Conservation (phyloP, 2,113 vertebrate genomes). For the Australoheros scitulus region DNA sequence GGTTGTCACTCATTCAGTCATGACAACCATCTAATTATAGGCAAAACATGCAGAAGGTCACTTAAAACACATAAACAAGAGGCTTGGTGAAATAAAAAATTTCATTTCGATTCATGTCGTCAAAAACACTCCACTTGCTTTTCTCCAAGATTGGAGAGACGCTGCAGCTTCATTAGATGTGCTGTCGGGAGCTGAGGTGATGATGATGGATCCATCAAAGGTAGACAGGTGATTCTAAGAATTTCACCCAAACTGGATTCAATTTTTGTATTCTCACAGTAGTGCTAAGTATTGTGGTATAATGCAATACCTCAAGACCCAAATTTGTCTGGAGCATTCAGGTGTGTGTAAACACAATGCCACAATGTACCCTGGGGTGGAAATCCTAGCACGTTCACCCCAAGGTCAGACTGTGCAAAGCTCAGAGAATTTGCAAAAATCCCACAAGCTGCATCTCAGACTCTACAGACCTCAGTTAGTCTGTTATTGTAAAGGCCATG, state of each 20-base stretch:
- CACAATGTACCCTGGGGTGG: neutral
- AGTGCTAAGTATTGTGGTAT: neutral
- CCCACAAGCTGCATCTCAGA: too few relatives aligned
- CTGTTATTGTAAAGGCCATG: too few relatives aligned
- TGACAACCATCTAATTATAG: slow-evolving; percentile 16
- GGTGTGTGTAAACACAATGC: neutral
- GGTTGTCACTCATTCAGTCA: neutral
- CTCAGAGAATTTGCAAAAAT: too few relatives aligned
- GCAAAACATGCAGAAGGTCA: slow-evolving; percentile 4
- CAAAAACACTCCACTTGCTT: neutral
- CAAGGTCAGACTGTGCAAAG: neutral
- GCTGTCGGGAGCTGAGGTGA: neutral
- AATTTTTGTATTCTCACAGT: neutral
- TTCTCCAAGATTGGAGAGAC: neutral
- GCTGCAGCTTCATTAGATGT: slow-evolving; percentile 6
- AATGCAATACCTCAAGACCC: neutral
- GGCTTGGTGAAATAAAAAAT: neutral
- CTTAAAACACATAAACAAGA: neutral
- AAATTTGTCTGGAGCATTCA: neutral
- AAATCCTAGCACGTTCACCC: accelerated
- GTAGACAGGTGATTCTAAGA: neutral
- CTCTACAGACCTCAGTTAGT: too few relatives aligned
- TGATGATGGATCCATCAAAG: neutral
- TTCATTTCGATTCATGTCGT: neutral
- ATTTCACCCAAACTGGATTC: neutral